Percentiles rank a stretch among this genome's conserved stretches.
Evolutionary conservation across 2,888 invertebrate species (phyloP).

Genomic region (Leucoma salicis): DNA sequence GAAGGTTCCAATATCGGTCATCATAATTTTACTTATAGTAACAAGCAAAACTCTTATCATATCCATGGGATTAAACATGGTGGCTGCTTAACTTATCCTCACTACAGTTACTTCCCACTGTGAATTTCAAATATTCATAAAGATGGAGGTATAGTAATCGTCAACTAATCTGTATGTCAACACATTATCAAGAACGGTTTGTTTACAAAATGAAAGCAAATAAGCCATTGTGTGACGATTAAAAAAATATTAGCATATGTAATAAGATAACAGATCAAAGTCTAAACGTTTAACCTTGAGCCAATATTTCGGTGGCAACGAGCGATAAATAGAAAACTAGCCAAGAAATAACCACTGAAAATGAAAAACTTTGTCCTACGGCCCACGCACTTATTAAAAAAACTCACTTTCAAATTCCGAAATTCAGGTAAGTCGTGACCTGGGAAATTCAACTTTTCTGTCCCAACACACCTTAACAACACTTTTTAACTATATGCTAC

Average conservation of each 20-base stretch:
- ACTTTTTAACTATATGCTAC: neutral
- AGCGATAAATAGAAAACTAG: conserved; percentile 22
- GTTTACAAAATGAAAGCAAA: neutral
- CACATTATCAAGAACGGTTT: no score
- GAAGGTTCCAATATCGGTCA: no score
- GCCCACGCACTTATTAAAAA: neutral
- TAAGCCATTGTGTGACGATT: neutral
- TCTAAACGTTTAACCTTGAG: conserved; percentile 32
- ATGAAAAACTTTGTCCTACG: conserved; percentile 7
- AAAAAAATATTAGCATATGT: neutral
- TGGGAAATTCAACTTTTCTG: neutral
- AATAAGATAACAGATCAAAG: conserved; percentile 30
- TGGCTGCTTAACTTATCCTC: no score
- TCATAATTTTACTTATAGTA: no score
- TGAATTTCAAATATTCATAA: no score
- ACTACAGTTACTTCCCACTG: no score
- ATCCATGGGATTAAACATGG: no score
- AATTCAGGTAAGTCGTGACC: neutral
- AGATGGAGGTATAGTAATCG: no score
- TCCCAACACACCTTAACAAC: neutral
- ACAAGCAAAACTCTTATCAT: no score
- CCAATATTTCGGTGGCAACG: conserved; percentile 22
- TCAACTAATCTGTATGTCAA: no score
- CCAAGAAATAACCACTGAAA: conserved; percentile 28
- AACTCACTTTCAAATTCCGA: neutral